Conservation (phyloP, 2,888 invertebrate genomes). For the Lumbricus terrestris region DNA sequence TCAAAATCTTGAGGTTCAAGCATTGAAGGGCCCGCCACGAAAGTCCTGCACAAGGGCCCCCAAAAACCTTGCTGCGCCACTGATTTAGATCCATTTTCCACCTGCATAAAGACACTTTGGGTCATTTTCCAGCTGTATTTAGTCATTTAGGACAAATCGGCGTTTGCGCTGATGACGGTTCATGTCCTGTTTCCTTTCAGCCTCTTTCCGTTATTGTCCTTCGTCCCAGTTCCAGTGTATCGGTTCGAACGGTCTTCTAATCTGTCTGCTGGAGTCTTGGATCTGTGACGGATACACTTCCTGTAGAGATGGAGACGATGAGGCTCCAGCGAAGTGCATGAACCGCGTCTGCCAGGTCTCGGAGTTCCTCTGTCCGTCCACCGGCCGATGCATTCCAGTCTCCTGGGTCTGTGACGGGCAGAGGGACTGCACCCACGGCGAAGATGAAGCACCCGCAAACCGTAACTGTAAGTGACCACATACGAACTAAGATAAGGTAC, state of each 20-base stretch:
- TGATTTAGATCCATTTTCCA: too few species aligned
- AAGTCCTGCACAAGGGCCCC: too few species aligned
- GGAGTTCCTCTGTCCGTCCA: conserved; percentile 28
- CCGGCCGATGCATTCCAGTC: conserved; percentile 33
- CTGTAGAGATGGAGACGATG: conserved; percentile 50
- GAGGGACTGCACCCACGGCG: conserved; percentile 31
- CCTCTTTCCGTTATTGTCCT: neutral
- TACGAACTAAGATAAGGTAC: neutral
- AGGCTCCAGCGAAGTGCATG: conserved; percentile 39
- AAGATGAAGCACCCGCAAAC: conserved; percentile 33
- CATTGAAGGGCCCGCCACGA: too few species aligned
- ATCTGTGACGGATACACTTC: conserved; percentile 50
- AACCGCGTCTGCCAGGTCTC: conserved; percentile 27
- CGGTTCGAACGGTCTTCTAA: neutral
- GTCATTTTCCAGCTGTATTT: too few species aligned
- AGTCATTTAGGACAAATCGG: too few species aligned
- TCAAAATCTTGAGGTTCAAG: too few species aligned
- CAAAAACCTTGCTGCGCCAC: too few species aligned
- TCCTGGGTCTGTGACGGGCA: conserved; percentile 35
- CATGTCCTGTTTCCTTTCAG: neutral
- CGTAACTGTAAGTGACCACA: conserved; percentile 11
- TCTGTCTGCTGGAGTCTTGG: neutral
- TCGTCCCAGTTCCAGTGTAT: neutral
- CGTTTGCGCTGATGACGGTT: too few species aligned
- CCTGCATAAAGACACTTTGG: too few species aligned